Evolutionary conservation across 2,888 invertebrate genomes (phyloP).

Genomic region (Synergus laeviventris): DNA sequence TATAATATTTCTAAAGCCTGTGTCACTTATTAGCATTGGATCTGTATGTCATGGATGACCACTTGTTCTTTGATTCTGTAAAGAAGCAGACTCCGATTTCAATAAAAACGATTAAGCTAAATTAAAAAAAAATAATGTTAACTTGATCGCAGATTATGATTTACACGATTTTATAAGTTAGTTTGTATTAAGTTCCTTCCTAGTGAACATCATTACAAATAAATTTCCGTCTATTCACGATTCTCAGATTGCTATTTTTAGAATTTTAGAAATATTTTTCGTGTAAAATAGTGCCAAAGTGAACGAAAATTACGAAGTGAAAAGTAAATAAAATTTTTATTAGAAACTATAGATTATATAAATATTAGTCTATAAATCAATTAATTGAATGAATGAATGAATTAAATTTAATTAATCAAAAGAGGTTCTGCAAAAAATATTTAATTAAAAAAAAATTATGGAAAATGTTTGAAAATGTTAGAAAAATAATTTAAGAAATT

Average conservation of each 20-base stretch:
- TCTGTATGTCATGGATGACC: constrained; percentile 35
- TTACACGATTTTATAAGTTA: not conserved
- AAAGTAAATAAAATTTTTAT: not conserved
- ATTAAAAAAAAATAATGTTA: not conserved
- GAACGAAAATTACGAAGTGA: not conserved
- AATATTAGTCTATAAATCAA: too few species aligned
- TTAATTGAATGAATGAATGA: too few species aligned
- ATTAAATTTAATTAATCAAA: too few species aligned
- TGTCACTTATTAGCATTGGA: constrained; percentile 26
- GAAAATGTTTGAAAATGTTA: not conserved
- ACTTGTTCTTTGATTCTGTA: constrained; percentile 19
- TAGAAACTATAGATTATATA: not conserved
- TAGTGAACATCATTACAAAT: not conserved
- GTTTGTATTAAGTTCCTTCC: not conserved
- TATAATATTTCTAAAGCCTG: constrained; percentile 31
- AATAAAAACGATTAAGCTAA: not conserved
- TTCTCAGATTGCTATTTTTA: not conserved
- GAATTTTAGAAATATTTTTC: not conserved
- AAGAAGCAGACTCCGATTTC: constrained; percentile 11
- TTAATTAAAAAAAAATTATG: too few species aligned
- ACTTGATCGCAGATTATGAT: not conserved
- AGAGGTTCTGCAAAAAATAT: not conserved
- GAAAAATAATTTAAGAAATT: not conserved
- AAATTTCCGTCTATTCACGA: not conserved
- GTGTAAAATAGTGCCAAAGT: not conserved